A percentile compares a stretch with the other conserved stretches of the same genome.
phyloP scores from a whole-genome alignment of 2,888 invertebrate species.

The Busseola fusca region DNA sequence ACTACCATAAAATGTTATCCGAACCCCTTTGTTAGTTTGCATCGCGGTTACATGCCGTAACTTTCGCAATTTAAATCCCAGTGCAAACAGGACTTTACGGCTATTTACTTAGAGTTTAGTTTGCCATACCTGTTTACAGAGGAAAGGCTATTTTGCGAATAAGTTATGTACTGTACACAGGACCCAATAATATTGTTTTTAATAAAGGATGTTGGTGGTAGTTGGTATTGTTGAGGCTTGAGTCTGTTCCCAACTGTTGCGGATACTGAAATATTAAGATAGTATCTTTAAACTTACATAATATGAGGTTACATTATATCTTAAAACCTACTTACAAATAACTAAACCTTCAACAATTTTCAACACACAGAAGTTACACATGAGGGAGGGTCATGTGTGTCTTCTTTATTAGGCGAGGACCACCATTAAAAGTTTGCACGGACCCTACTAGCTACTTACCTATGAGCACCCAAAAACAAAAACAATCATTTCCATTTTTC shows the following conservation, averaged over 20 bases:
- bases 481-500: background rate
- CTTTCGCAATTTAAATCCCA: slow-evolving; percentile 56
- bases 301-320: background rate
- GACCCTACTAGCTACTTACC: background rate
- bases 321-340: background rate
- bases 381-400: background rate
- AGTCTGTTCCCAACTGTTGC: slow-evolving; percentile 6
- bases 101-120: slow-evolving; percentile 57
- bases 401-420: background rate
- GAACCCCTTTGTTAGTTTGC: slow-evolving; percentile 53
- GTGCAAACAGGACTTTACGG: slow-evolving; percentile 40
- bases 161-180: slow-evolving; percentile 55
- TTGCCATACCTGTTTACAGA: slow-evolving; percentile 55
- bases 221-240: slow-evolving; percentile 13
- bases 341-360: background rate
- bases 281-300: slow-evolving; percentile 10
- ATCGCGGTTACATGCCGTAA: slow-evolving; percentile 52
- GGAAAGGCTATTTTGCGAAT: slow-evolving; percentile 49
- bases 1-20: slow-evolving; percentile 51
- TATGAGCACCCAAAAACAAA: background rate
- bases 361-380: background rate
- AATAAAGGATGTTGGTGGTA: slow-evolving; percentile 45
- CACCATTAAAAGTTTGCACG: slow-evolving; percentile 14
- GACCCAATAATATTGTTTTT: slow-evolving; percentile 55
- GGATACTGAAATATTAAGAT: slow-evolving; percentile 6